Base-by-base conservation (phyloP, 2,113 vertebrate genomes). In the Pampusana beccarii region DNA sequence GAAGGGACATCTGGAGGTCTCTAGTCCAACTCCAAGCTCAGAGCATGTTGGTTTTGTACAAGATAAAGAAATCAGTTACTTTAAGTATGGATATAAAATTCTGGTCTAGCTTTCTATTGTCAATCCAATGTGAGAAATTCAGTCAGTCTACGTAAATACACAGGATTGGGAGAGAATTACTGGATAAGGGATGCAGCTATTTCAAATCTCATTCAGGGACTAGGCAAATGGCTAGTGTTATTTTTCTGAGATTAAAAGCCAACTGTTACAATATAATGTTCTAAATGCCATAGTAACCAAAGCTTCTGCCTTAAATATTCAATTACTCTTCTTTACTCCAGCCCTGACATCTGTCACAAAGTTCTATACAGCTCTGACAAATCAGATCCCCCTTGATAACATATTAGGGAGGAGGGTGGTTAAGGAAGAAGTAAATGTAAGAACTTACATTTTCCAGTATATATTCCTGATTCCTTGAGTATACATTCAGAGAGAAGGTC, bases 371-470 rank as follows among this genome's bases (percentile, higher is more conserved):
- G 79, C 90, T 90, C 82, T 73, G 70, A 82, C 16, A 88, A 81
- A 80, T 53, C 40, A 91, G 38, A 90, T 77, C 50, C 29, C 82
- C 71, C 72, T 42, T 58, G 40, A 88, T 71, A 54, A 83, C 3
- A 12, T 9, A 13, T 19, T 9, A 24, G 44, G 4, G 51, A n/a
- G 50, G 18, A 26, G 40, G 21, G 28, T 36, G 51, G 23, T n/a
- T 65, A 57, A 64, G 34, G 57, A 85, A 69, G 61, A 61, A 87
- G 13, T 48, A 24, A 72, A 82, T 48, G 2, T 7, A 42, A 58
- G 24, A 82, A 98, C 99, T 99, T 90, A 99, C 99, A 98, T 97
- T 98, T 98, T 56, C 99, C 99, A 5, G 97, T 97, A 97, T 98
- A 99, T 97, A 99, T 83, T 75, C 99, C 99, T 17, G 98, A 98